Evolutionary conservation across 2,797 vertebrate genomes (phyloP).

Genomic region (Chrysolophus pictus): DNA sequence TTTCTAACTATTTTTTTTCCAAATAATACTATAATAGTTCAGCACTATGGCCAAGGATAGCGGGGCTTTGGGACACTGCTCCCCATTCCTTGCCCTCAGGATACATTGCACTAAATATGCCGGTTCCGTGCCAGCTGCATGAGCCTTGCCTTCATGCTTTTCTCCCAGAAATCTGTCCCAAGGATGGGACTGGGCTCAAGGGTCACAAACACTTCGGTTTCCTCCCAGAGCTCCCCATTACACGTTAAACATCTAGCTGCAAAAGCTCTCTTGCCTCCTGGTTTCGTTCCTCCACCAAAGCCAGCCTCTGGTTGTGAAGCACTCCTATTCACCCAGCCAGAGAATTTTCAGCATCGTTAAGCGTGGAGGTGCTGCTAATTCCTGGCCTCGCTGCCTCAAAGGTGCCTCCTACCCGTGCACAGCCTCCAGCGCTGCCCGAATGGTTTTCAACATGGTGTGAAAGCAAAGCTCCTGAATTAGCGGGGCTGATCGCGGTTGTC

Average conservation of each 20-base stretch:
- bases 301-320: not conserved
- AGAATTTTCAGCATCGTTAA: not conserved
- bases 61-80: not conserved
- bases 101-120: not conserved
- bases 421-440: slow-evolving; percentile 9
- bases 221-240: not conserved
- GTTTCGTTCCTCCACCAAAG: not conserved
- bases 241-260: not conserved
- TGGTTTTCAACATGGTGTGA: slow-evolving; percentile 54
- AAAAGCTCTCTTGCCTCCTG: not conserved
- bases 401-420: slow-evolving; percentile 43
- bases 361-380: not conserved
- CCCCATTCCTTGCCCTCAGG: not conserved
- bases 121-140: not conserved
- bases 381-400: slow-evolving; percentile 12
- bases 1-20: not conserved
- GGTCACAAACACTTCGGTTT: not conserved
- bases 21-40: not conserved
- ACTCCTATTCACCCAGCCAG: not conserved
- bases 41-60: not conserved
- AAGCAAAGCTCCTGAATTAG: slow-evolving; percentile 71
- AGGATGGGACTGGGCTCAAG: not conserved
- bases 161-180: not conserved
- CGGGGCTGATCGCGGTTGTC: not conserved
- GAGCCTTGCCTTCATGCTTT: not conserved